Evolutionary conservation across 2,888 invertebrate species (phyloP), one percentile per base, ranked within the genome.

Genomic region (Lithophane ornitopus): DNA sequence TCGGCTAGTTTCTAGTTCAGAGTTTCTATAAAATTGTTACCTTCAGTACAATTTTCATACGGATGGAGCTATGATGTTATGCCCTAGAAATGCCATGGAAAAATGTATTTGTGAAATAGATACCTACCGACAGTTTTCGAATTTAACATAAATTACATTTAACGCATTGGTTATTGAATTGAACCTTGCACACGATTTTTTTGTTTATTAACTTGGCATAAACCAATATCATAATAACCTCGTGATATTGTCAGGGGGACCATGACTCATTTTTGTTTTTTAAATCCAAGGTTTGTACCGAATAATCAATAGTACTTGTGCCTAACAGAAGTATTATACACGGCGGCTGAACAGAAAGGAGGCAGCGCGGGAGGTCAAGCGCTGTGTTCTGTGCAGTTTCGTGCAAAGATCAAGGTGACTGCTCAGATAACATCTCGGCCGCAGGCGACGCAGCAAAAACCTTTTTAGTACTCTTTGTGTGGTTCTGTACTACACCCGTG

Each of bases 401-500:
- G 81, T 82, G 79, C 82, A 94, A 94, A 95, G 94, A 94, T 95
- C 94, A 95, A 95, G 95, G 95, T 91, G 89, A 92, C 78, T 86
- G 82, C 85, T 84, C 85, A 90, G 89, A 93, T 91, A 91, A 84
- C 85, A 91, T 91, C 88, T 76, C 52, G 54, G 81, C 82, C 85
- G 82, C 86, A 74, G 70, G 81, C 85, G 76, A 78, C 76, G 79
- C 74, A 78, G 82, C 81, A 82, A 84, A 85, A 86, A 87, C 81
- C 85, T 84, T 81, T 81, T 78, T 78, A 75, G 54, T 70, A 63
- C 74, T 76, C 83, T 81, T 84, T 84, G 78, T 85, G 52, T 49
- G 80, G 81, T 83, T 85, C 83, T 72, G 79, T 76, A 79, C 65
- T 67, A 76, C 65, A 73, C 71, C 58, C 63, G 65, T 78, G 81